These are phyloP conservation scores for Melanotaenia nigrans DNA, from an alignment of 2,797 vertebrate species.

Conservation along the genomic window DNA sequence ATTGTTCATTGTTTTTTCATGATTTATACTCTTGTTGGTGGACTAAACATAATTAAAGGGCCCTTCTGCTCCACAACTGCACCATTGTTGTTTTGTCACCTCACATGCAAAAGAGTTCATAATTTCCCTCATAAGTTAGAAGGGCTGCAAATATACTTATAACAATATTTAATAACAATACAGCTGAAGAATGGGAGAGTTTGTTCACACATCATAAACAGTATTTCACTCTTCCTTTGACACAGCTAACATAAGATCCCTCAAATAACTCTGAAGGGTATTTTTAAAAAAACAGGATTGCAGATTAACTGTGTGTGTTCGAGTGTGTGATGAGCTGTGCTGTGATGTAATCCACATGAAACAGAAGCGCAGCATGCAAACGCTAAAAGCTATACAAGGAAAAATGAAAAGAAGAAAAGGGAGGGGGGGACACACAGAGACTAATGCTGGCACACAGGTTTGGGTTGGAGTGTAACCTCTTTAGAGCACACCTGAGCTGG, in stretches of 20 bases:
- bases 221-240: conserved; percentile 41
- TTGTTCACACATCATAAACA: conserved; percentile 27
- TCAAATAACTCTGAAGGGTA: conserved; percentile 52
- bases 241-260: conserved; percentile 23
- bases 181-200: conserved; percentile 11
- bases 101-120: conserved; percentile 20
- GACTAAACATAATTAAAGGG: conserved; percentile 53
- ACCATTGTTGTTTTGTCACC: conserved; percentile 39
- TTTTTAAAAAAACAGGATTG: conserved; percentile 47
- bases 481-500: conserved; percentile 63
- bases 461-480: conserved; percentile 33
- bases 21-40: conserved; percentile 56
- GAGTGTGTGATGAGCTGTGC: conserved; percentile 55
- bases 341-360: conserved; percentile 83
- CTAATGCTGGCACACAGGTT: conserved; percentile 46
- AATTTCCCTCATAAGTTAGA: not conserved
- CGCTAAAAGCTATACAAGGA: conserved; percentile 50
- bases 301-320: conserved; percentile 41
- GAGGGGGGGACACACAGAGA: conserved; percentile 20
- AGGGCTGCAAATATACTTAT: not conserved
- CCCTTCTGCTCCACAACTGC: conserved; percentile 21
- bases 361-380: conserved; percentile 66
- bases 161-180: conserved; percentile 14
- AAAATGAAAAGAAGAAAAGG: conserved; percentile 23
- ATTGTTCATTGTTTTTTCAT: conserved; percentile 49